phyloP scores from a whole-genome alignment of 2,113 vertebrate genomes.

The Phaethon lepturus region DNA sequence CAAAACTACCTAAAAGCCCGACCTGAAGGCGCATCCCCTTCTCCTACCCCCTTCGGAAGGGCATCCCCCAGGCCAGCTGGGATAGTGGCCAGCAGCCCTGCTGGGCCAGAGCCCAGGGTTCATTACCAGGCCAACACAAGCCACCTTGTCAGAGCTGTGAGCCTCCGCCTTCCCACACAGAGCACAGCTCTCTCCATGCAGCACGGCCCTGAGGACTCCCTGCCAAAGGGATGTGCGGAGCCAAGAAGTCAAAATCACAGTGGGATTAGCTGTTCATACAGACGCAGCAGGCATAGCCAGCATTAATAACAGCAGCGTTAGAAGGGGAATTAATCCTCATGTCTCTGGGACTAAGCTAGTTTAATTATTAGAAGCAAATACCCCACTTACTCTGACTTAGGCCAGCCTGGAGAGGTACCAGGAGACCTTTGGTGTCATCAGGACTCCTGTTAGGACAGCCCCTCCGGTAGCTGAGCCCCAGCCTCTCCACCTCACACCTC shows the following conservation, averaged over 20 bases:
- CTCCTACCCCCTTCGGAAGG: not conserved
- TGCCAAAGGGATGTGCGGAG: not conserved
- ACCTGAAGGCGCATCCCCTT: not conserved
- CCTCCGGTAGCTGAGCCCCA: not conserved
- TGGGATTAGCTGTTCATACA: not conserved
- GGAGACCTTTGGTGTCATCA: not conserved
- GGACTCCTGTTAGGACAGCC: not conserved
- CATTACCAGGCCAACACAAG: not conserved
- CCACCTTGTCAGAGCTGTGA: not conserved
- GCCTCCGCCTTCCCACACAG: not conserved
- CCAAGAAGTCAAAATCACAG: not conserved
- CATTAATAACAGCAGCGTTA: not conserved
- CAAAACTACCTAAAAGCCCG: not conserved
- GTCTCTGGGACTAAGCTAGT: not conserved
- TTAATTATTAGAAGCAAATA: not conserved
- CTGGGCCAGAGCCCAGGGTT: not conserved
- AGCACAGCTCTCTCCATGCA: not conserved
- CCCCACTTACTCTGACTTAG: no score
- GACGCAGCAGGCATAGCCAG: not conserved
- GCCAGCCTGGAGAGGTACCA: not conserved
- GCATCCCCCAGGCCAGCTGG: not conserved
- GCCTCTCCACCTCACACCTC: not conserved
- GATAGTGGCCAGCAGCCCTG: not conserved
- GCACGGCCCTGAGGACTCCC: not conserved
- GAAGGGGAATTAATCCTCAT: not conserved